Evolutionary conservation across 2,888 invertebrate species (phyloP), one percentile per base, ranked within the genome.

Genomic region (Diploptera punctata): DNA sequence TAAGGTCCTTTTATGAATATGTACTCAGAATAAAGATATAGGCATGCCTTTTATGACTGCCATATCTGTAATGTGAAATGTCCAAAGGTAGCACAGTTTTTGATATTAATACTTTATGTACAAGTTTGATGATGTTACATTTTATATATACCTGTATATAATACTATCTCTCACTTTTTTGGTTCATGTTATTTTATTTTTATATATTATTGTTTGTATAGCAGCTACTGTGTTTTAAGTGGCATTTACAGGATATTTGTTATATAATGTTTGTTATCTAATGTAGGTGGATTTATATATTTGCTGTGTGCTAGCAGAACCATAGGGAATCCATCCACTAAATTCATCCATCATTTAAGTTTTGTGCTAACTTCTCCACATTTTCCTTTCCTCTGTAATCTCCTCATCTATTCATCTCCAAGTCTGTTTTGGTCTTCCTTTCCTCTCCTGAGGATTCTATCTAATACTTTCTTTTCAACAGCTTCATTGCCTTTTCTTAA

Each of bases 81-180:
- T 57, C 29, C 54, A 29, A 57, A 31, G 57, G 31, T 31, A 29
- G 57, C 31, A 57, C 57, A 57, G 57, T 24, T 57, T 57, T 57
- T 57, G 57, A 57, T 57, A 57, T 16, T 57, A 29, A 57, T 57
- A 57, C 26, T 57, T 5, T 33, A 33, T 57, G 21, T 57, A 57
- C 26, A 57, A 9, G 29, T 29, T 57, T 29, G 26, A 57, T 16
- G 10, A 29, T 13, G 29, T 57, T 57, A 10, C 57, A 57, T 29
- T 57, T 57, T 54, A 54, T 54, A 54, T 49, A 49, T n/a, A 54
- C 26, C 1, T 54, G 29, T 57, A 29, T n/a, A 2, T 57, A 57
- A 16, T 57, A 57, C 33, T 7, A 29, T 57, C 16, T 16, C 3
- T 16, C 31, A 57, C 24, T 16, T 57, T 29, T 33, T 57, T 57